A percentile compares a stretch with the other conserved stretches of the same genome.
These are phyloP conservation scores for Megaleporinus macrocephalus DNA, from an alignment of 2,113 vertebrate species.

Conservation along the genomic window DNA sequence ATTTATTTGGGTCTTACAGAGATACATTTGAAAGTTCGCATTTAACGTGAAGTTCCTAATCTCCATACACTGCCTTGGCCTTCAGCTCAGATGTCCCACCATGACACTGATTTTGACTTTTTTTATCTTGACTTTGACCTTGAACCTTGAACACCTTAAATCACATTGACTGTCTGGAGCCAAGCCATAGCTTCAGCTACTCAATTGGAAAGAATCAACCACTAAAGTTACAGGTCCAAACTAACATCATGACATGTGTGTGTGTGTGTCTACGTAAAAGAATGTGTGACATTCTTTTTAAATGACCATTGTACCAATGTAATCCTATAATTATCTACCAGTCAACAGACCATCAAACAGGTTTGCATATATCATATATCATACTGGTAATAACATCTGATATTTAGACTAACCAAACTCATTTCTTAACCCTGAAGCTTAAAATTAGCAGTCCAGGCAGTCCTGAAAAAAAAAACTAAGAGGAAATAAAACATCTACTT, in stretches of 20 bases:
- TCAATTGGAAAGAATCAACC: neutral
- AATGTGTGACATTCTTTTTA: too few species aligned
- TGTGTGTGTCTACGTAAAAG: slow-evolving; percentile 41
- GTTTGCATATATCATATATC: neutral
- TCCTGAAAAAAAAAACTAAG: slow-evolving; percentile 58
- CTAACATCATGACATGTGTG: slow-evolving; percentile 34
- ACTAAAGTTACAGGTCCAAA: neutral
- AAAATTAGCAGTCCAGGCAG: slow-evolving; percentile 60
- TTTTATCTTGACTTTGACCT: too few species aligned
- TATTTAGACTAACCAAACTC: slow-evolving; percentile 23
- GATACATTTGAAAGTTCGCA: slow-evolving; percentile 67
- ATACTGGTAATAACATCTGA: slow-evolving; percentile 28
- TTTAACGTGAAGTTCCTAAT: slow-evolving; percentile 47
- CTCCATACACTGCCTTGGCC: slow-evolving; percentile 61
- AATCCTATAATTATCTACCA: slow-evolving; percentile 11
- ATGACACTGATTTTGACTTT: neutral
- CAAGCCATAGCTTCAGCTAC: neutral
- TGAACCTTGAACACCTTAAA: too few species aligned
- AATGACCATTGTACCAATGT: too few species aligned
- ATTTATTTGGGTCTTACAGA: slow-evolving; percentile 58
- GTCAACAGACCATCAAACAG: slow-evolving; percentile 9
- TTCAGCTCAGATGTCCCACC: slow-evolving; percentile 60
- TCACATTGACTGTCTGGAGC: neutral
- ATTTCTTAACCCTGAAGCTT: slow-evolving; percentile 39
- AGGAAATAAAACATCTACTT: slow-evolving; percentile 74